A percentile compares a stretch with the other conserved stretches of the same genome.
phyloP scores from a whole-genome alignment of 2,797 vertebrate genomes.

The Perodicticus potto region DNA sequence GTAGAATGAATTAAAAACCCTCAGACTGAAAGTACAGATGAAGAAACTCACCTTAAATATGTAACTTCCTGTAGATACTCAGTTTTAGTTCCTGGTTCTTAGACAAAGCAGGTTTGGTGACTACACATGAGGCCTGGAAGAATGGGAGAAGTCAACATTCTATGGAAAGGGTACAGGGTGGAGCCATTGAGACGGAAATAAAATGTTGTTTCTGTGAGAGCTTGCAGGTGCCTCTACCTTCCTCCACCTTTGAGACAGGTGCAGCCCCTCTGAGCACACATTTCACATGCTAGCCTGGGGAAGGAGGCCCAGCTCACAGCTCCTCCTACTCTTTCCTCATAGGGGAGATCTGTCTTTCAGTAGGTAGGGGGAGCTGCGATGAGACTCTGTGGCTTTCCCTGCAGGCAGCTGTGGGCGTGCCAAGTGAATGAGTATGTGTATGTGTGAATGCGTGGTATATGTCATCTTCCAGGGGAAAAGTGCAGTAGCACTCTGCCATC shows the following conservation, averaged over 20 bases:
- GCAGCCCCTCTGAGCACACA: too few species aligned
- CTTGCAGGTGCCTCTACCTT: neutral
- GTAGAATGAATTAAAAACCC: neutral
- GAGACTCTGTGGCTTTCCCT: conserved; percentile 47
- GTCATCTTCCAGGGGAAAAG: neutral
- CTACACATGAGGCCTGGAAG: neutral
- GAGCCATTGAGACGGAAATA: neutral
- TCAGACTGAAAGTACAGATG: neutral
- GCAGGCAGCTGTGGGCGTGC: conserved; percentile 47
- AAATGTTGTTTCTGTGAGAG: neutral
- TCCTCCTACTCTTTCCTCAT: conserved; percentile 23
- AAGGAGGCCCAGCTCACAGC: neutral
- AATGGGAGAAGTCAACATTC: neutral
- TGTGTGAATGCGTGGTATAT: neutral
- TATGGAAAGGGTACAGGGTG: neutral
- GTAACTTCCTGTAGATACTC: conserved; percentile 26
- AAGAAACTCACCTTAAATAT: neutral
- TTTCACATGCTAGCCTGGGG: too few species aligned
- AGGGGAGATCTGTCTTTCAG: neutral
- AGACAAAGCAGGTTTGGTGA: neutral
- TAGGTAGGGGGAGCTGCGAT: neutral
- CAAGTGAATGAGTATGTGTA: neutral
- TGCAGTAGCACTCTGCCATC: neutral
- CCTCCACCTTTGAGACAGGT: neutral
- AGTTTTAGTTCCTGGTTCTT: conserved; percentile 29